Percentiles rank a stretch among this genome's conserved stretches.
These are phyloP conservation scores for Meloidogyne hapla DNA, from an alignment of 1,140 invertebrate genomes.

Conservation along the genomic window DNA sequence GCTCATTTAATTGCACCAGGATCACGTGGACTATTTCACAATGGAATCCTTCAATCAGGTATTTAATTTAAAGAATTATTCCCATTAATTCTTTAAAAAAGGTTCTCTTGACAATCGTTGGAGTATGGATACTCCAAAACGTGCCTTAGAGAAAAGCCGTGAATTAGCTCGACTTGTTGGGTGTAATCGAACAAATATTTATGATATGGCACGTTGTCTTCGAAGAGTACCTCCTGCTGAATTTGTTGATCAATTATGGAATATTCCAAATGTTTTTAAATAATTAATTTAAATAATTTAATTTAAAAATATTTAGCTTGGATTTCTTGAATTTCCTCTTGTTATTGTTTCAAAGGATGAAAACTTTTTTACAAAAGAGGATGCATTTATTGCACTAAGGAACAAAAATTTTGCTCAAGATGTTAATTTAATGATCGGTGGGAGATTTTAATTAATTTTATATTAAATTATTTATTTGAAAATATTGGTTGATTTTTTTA, in stretches of 20 bases:
- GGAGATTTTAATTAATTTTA: neutral
- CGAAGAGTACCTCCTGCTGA: constrained; percentile 36
- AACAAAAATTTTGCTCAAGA: constrained; percentile 51
- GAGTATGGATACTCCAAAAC: constrained; percentile 60
- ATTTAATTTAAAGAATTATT: constrained; percentile 2
- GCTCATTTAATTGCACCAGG: constrained; percentile 87
- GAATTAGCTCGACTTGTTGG: constrained; percentile 54
- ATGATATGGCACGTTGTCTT: constrained; percentile 43
- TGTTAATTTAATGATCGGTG: constrained; percentile 63
- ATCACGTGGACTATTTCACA: constrained; percentile 79
- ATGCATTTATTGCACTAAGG: constrained; percentile 57
- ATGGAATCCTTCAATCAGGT: constrained; percentile 71
- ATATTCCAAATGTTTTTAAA: constrained; percentile 31
- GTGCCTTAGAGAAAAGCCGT: constrained; percentile 53
- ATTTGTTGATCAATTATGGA: constrained; percentile 58
- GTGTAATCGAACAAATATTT: constrained; percentile 48
- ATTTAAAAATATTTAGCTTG: constrained; percentile 30
- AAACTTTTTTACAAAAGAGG: constrained; percentile 60
- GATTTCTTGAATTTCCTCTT: constrained; percentile 62
- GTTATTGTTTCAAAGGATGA: constrained; percentile 60
- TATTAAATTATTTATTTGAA: too few species aligned
- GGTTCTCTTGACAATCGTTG: constrained; percentile 54
- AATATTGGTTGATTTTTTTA: too few species aligned
- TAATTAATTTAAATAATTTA: neutral
- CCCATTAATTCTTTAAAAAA: neutral